Base-by-base conservation (phyloP, 2,113 vertebrate genomes). In the Plecturocebus donacophilus region DNA sequence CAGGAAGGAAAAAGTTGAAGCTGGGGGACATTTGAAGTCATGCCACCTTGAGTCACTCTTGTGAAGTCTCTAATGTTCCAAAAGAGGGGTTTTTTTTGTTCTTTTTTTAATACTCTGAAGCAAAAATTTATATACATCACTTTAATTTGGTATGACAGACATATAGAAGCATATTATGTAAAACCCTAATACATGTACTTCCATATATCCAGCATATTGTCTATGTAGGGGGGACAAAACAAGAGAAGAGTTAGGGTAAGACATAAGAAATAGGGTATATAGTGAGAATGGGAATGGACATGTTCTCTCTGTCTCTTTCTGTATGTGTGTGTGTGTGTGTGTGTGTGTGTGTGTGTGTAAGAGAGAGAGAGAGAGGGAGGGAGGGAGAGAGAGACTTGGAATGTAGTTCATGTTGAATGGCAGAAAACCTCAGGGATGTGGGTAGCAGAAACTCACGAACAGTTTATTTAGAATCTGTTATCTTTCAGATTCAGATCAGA, bases 11-110 rank as follows among this genome's bases (percentile, higher is more conserved):
- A 89, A 96, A 58, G 49, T 71, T 83, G 66, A 96, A 89, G 54
- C 30, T 68, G 89, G 52, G n/a, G 27, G 27, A 87, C 75, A 56
- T 94, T 92, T 64, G 61, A 92, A 95, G 32, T 90, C 61, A 80
- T 7, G 84, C 40, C 6, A 47, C n/a, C 40, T 88, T 89, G 66
- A 77, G 38, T 84, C 35, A 14, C 52, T 87, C n/a, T 86, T 71
- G 2, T 30, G 12, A 85, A 19, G 40, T 79, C 40, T 79, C 49
- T 13, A 12, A 76, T 75, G 20, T 90, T 97, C 42, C 47, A 35
- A 25, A 79, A 20, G 0, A n/a, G 5, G 52, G 7, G 45, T 75
- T 52, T 19, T 52, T 52, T 45, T 9, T 68, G 68, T 25, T 23
- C 30, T 61, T 80, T 45, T 32, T 45, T 61, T 71, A 56, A 79